These are phyloP conservation scores for Erpornis zantholeuca DNA, from an alignment of 2,113 vertebrate species.

Conservation along the genomic window DNA sequence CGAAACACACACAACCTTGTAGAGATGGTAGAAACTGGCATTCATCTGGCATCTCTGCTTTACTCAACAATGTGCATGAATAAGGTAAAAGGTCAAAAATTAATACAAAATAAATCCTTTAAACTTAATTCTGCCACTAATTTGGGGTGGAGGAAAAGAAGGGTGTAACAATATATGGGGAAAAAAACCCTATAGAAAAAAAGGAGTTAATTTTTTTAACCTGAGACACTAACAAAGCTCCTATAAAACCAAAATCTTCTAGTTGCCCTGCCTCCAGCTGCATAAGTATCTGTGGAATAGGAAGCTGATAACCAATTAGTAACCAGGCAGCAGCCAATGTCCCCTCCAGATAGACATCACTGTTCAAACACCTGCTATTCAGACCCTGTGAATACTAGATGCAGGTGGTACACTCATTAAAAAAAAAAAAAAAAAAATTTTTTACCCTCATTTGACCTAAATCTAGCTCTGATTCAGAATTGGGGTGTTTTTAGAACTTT, in stretches of 20 bases:
- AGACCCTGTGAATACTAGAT: background rate
- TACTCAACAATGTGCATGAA: background rate
- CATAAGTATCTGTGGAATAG: background rate
- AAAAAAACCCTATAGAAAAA: accelerated
- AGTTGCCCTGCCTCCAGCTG: background rate
- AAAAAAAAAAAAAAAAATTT: background rate
- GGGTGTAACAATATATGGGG: background rate
- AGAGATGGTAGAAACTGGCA: background rate
- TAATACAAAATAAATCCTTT: background rate
- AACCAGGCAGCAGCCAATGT: background rate
- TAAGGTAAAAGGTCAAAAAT: background rate
- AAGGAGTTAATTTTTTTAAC: background rate
- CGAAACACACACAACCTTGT: background rate
- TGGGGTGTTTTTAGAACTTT: background rate
- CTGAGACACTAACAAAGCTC: background rate
- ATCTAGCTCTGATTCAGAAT: background rate
- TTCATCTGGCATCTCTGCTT: background rate
- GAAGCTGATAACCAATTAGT: background rate
- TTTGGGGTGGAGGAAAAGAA: background rate
- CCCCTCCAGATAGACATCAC: background rate
- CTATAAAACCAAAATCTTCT: background rate
- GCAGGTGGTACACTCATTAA: background rate
- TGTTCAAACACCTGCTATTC: background rate
- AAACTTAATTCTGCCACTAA: background rate
- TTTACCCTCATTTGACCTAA: background rate